Conservation (phyloP, 2,113 vertebrate species). For the Hyla sarda region DNA sequence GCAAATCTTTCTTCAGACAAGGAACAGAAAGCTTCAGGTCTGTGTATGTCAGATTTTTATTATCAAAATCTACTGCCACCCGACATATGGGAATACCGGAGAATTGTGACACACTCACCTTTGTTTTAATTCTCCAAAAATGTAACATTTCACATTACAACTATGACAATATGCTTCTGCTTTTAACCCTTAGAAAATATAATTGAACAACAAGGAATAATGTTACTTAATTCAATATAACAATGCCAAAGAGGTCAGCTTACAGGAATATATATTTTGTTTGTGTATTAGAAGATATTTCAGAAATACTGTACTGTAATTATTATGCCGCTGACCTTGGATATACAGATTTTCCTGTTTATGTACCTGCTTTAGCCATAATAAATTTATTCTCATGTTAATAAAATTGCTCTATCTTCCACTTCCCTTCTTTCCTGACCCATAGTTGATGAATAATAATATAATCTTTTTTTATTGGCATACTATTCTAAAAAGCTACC, state of each 20-base stretch:
- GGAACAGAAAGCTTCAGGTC: constrained; percentile 30
- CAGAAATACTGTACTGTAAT: too few species aligned
- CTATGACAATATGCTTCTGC: background rate
- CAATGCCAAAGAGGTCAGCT: background rate
- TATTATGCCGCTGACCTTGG: background rate
- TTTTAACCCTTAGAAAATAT: background rate
- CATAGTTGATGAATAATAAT: background rate
- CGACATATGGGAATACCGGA: constrained; percentile 17
- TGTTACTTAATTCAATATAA: background rate
- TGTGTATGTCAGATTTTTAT: constrained; percentile 31
- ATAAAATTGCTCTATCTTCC: background rate
- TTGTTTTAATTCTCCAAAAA: background rate
- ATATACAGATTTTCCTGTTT: background rate
- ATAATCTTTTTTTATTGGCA: background rate
- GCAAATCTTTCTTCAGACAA: constrained; percentile 45
- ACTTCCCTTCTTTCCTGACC: background rate
- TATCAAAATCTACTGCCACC: constrained; percentile 12
- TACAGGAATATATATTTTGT: background rate
- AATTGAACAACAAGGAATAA: background rate
- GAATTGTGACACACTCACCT: constrained; percentile 7
- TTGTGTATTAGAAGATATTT: background rate
- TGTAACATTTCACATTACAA: background rate
- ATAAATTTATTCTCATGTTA: background rate
- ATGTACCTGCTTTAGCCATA: background rate
- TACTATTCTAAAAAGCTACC: background rate